A percentile compares a stretch with the other conserved stretches of the same genome.
Evolutionary conservation across 1,140 invertebrate species (phyloP).

Genomic region (Luehdorfia chinensis): DNA sequence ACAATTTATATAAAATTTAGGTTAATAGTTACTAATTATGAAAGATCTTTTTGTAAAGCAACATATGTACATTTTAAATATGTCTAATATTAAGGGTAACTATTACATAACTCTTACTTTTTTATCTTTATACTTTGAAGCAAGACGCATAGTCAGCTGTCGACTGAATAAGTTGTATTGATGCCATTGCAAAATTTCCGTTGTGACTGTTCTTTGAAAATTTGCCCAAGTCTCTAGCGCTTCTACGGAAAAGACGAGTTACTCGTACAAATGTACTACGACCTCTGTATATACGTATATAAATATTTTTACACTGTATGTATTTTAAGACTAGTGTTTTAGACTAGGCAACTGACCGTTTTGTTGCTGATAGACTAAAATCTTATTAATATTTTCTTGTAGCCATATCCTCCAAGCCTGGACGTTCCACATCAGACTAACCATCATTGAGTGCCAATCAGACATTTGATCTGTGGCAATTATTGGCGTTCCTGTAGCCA

Average conservation of each 20-base stretch:
- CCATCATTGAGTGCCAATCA: slow-evolving; percentile 65
- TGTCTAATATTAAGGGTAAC: no score
- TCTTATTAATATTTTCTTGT: slow-evolving; percentile 50
- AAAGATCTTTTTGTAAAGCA: no score
- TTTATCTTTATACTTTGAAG: slow-evolving; percentile 50
- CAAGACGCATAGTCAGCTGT: slow-evolving; percentile 48
- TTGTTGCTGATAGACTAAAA: slow-evolving; percentile 25
- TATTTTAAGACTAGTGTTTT: no score
- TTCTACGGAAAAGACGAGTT: slow-evolving; percentile 23
- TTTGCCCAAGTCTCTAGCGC: slow-evolving; percentile 37
- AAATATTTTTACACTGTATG: no score
- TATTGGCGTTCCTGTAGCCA: slow-evolving; percentile 51
- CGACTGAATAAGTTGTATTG: slow-evolving; percentile 61
- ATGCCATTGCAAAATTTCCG: slow-evolving; percentile 58
- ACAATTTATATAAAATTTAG: no score
- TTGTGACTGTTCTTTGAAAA: slow-evolving; percentile 43
- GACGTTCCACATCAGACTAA: slow-evolving; percentile 64
- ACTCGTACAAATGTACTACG: no score
- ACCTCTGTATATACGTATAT: no score
- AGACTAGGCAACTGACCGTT: slow-evolving; percentile 5
- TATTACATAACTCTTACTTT: slow-evolving; percentile 32
- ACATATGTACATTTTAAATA: no score
- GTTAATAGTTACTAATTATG: no score
- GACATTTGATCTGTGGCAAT: slow-evolving; percentile 58
- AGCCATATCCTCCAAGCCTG: slow-evolving; percentile 64